These are phyloP conservation scores for Ditylenchus weischeri DNA, from an alignment of 2,888 invertebrate species.

Conservation along the genomic window DNA sequence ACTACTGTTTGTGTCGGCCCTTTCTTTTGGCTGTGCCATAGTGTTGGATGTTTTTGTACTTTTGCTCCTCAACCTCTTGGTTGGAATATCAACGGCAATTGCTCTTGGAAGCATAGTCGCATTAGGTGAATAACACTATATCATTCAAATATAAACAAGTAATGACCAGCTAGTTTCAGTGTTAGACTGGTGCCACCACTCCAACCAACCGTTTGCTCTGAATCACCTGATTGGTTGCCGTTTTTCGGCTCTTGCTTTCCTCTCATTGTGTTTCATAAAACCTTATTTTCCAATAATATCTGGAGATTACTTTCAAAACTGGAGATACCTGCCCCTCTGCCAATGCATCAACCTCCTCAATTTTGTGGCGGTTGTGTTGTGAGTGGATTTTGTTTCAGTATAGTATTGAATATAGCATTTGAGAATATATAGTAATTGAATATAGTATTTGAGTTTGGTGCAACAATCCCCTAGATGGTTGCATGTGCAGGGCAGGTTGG, in stretches of 20 bases:
- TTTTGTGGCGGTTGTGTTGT: too few species aligned
- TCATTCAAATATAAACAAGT: too few species aligned
- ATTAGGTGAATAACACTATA: too few species aligned
- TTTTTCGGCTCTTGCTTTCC: not conserved
- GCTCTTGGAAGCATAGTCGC: too few species aligned
- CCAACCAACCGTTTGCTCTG: not conserved
- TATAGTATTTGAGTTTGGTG: not conserved
- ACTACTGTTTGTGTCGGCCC: too few species aligned
- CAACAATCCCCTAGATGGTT: not conserved
- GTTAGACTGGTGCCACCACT: not conserved
- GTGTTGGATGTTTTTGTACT: too few species aligned
- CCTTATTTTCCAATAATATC: not conserved
- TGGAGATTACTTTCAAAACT: not conserved
- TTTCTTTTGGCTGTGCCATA: too few species aligned
- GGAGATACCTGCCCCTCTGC: not conserved
- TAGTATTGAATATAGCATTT: not conserved
- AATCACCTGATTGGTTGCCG: slow-evolving; percentile 1
- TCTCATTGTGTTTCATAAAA: not conserved
- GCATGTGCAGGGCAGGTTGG: not conserved
- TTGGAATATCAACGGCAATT: too few species aligned
- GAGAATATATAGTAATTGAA: too few species aligned
- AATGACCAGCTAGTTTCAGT: not conserved
- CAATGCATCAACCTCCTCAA: not conserved
- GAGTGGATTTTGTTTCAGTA: too few species aligned
- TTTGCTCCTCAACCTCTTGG: too few species aligned